phyloP scores from a whole-genome alignment of 1,140 invertebrate genomes.

The Doryteuthis pealeii region DNA sequence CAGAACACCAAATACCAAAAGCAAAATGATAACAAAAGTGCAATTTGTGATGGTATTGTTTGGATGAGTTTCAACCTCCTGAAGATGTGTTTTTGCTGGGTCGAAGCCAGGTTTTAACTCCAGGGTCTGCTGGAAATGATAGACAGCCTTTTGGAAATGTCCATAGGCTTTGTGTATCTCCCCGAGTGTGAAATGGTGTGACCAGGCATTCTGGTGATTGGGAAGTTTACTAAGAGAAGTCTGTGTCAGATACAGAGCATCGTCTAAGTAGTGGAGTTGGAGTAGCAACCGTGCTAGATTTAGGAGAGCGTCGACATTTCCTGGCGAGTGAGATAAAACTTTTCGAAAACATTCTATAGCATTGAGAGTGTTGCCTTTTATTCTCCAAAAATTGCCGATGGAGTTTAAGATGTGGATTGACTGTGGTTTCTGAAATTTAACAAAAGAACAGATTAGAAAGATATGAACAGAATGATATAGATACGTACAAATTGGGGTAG shows the following conservation, averaged over 20 bases:
- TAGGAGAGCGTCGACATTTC: slow-evolving; percentile 80
- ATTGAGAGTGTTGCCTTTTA: slow-evolving; percentile 76
- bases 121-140: slow-evolving; percentile 77
- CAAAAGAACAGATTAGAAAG: too few relatives aligned
- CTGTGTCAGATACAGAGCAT: slow-evolving; percentile 81
- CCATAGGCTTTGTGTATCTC: slow-evolving; percentile 72
- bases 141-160: slow-evolving; percentile 77
- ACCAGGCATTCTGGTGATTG: slow-evolving; percentile 82
- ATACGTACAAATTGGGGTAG: too few relatives aligned
- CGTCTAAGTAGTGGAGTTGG: slow-evolving; percentile 83
- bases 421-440: slow-evolving; percentile 72
- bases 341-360: slow-evolving; percentile 86
- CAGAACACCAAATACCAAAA: slow-evolving; percentile 74
- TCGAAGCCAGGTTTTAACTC: slow-evolving; percentile 81
- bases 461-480: too few relatives aligned
- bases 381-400: slow-evolving; percentile 81
- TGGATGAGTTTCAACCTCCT: slow-evolving; percentile 64
- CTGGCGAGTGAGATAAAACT: slow-evolving; percentile 79
- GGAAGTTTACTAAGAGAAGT: slow-evolving; percentile 74
- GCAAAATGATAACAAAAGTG: slow-evolving; percentile 82
- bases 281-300: slow-evolving; percentile 82
- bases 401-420: slow-evolving; percentile 84
- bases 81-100: slow-evolving; percentile 74
- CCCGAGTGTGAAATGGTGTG: slow-evolving; percentile 83
- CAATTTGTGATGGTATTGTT: slow-evolving; percentile 63